Evolutionary conservation across 2,113 vertebrate species (phyloP).

Genomic region (Epinephelus cyanopodus): DNA sequence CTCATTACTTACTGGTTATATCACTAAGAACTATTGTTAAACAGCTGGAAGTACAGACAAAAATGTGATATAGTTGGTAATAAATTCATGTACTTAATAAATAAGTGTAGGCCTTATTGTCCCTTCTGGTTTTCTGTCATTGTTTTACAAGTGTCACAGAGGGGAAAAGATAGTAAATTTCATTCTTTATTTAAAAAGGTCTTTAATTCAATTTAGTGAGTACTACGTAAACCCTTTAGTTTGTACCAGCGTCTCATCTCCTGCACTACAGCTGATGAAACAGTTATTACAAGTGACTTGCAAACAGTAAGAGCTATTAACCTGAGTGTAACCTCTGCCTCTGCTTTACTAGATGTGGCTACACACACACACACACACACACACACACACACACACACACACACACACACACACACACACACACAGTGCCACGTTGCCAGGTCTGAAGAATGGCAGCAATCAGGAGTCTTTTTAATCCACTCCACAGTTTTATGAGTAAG

Average conservation of each 20-base stretch:
- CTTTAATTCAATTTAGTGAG: neutral
- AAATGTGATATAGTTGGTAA: neutral
- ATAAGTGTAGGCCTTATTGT: neutral
- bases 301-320: conserved; percentile 27
- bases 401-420: neutral
- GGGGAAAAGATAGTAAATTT: neutral
- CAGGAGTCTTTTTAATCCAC: conserved; percentile 45
- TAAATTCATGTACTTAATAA: neutral
- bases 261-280: conserved; percentile 15
- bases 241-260: neutral
- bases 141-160: neutral
- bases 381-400: neutral
- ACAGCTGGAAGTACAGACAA: neutral
- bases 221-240: no score
- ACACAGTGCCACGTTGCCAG: conserved; percentile 15
- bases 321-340: conserved; percentile 21
- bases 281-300: neutral
- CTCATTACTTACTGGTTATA: neutral
- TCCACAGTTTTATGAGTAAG: conserved; percentile 39
- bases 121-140: neutral
- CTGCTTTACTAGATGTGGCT: conserved; percentile 15
- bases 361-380: conserved; percentile 12
- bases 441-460: conserved; percentile 55
- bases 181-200: neutral
- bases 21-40: neutral